Evolutionary conservation across 2,113 vertebrate genomes (phyloP), one percentile per base, ranked within the genome.

Genomic region (Butorides virescens): DNA sequence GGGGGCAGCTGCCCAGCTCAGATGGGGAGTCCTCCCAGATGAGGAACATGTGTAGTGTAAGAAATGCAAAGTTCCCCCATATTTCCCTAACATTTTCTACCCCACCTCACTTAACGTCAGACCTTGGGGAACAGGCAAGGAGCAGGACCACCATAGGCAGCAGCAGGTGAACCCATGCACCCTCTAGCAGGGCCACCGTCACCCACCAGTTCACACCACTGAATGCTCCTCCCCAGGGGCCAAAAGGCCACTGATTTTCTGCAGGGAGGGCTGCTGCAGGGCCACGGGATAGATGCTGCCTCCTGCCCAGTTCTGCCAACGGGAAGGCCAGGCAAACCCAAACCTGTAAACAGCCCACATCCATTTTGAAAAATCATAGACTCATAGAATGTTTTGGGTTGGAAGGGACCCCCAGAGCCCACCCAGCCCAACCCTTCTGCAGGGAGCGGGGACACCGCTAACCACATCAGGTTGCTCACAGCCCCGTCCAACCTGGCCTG

Each of bases 1-100:
- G 19, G 39, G 9, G 4, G 2, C 0, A 0, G 34, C n/a, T 0
- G 0, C 32, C 42, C 58, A 90, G 29, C 29, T 72, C 11, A 0
- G 18, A 70, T 85, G 56, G 17, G 25, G 16, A 85, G 53, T 34
- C 34, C 13, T 74, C 30, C 30, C 52, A 56, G 30, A 82, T 63
- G 34, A 95, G 70, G 70, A 87, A 73, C 1, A 7, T 29, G 27
- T 90, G 56, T 59, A 71, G 26, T 65, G 66, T 71, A 77, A 86
- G 72, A 86, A 84, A 77, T 19, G 19, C 34, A 44, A 65, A 88
- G 32, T 32, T 65, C 67, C 56, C 46, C 27, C 17, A 0, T 44
- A 61, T 91, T 81, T 86, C 37, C 36, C 36, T 50, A 25, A 6
- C 25, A 3, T 55, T 19, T 9, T 81, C 56, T 75, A 66, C 56